phyloP scores from a whole-genome alignment of 2,797 vertebrate species.

The Oophaga sylvatica region DNA sequence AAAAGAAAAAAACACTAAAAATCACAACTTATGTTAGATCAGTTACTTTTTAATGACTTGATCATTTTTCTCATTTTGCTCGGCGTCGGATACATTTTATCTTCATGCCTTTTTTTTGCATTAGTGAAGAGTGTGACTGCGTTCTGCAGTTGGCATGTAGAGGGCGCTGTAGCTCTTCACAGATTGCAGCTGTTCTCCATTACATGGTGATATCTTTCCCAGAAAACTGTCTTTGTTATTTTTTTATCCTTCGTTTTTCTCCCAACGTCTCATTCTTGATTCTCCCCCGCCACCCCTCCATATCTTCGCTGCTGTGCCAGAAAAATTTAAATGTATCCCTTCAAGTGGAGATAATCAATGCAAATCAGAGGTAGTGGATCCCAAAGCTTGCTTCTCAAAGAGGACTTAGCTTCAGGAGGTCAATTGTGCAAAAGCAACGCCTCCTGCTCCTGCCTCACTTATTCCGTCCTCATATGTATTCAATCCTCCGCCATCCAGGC shows the following conservation, averaged over 20 bases:
- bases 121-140: conserved; percentile 32
- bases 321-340: conserved; percentile 91
- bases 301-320: conserved; percentile 82
- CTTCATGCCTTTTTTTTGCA: conserved; percentile 64
- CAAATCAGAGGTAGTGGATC: conserved; percentile 89
- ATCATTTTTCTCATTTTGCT: conserved; percentile 33
- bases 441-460: conserved; percentile 78
- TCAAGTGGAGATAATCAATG: conserved; percentile 96
- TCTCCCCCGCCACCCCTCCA: conserved; percentile 62
- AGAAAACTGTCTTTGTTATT: conserved; percentile 56
- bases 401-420: conserved; percentile 88
- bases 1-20: not conserved
- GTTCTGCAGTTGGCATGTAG: conserved; percentile 88
- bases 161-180: conserved; percentile 94
- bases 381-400: conserved; percentile 89
- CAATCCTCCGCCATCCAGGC: conserved; percentile 79
- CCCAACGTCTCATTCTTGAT: conserved; percentile 59
- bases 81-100: conserved; percentile 25
- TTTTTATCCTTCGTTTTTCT: conserved; percentile 61
- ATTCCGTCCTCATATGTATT: conserved; percentile 81
- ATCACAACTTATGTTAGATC: conserved; percentile 22
- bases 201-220: conserved; percentile 70
- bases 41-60: conserved; percentile 28
- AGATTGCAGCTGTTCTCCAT: conserved; percentile 70
- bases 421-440: conserved; percentile 81